These are phyloP conservation scores for Petrocephalus schoutedeni DNA, from an alignment of 2,797 vertebrate species.

Conservation along the genomic window DNA sequence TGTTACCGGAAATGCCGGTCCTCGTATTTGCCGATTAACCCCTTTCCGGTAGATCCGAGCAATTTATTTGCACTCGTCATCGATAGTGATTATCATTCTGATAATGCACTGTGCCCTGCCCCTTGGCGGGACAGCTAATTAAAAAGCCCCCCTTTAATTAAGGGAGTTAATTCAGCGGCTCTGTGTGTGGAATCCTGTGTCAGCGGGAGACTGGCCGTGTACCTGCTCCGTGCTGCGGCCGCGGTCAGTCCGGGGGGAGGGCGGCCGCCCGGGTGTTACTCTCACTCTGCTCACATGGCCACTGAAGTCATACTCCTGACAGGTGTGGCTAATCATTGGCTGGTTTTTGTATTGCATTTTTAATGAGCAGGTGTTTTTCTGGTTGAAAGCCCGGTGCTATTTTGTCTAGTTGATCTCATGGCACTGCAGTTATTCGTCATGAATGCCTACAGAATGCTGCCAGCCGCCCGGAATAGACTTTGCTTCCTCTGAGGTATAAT, in stretches of 20 bases:
- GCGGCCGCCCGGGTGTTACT: neutral
- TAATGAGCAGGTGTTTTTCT: neutral
- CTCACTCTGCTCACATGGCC: neutral
- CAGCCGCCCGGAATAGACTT: conserved; percentile 46
- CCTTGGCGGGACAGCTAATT: conserved; percentile 35
- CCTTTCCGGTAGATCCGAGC: conserved; percentile 26
- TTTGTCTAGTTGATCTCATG: neutral
- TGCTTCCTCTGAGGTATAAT: conserved; percentile 40
- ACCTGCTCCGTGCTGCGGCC: neutral
- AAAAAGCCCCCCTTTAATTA: conserved; percentile 34
- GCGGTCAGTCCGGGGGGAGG: neutral
- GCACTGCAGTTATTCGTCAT: neutral
- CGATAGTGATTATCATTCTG: conserved; percentile 29
- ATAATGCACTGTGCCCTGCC: conserved; percentile 23
- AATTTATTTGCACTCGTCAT: conserved; percentile 19
- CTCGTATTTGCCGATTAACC: neutral
- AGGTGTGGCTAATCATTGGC: neutral
- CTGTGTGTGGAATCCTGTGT: neutral
- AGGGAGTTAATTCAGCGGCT: conserved; percentile 32
- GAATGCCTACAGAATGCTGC: conserved; percentile 43
- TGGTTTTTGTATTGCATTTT: neutral
- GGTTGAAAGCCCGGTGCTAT: neutral
- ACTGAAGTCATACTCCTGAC: neutral
- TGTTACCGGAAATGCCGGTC: neutral
- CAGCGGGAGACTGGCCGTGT: neutral